phyloP scores from a whole-genome alignment of 2,113 vertebrate species.

The Cynopterus brachyotis region DNA sequence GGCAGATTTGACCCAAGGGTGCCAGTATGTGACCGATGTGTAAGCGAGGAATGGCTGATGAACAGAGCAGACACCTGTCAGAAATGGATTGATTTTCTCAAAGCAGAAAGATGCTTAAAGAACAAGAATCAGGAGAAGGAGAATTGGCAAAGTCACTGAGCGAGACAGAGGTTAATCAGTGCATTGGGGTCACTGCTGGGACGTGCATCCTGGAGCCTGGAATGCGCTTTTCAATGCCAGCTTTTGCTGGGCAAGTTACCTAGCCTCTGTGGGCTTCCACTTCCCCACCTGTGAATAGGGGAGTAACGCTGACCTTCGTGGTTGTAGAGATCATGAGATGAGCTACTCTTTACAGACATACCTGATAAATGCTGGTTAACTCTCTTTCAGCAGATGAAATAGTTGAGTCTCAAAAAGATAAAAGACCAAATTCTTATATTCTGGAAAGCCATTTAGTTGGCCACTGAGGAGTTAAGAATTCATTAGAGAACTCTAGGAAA shows the following conservation, averaged over 20 bases:
- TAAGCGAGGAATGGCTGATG: neutral
- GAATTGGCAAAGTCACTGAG: neutral
- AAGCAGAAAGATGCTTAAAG: neutral
- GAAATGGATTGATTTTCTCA: neutral
- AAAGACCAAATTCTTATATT: neutral
- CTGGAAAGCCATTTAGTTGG: neutral
- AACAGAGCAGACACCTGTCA: neutral
- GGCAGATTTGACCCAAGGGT: neutral
- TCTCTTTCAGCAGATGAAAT: neutral
- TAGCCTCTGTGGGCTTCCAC: neutral
- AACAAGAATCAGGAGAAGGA: neutral
- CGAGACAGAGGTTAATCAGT: neutral
- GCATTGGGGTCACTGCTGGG: fast-evolving
- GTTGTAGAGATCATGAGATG: too few relatives aligned
- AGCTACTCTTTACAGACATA: too few relatives aligned
- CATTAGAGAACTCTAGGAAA: neutral
- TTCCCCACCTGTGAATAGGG: neutral
- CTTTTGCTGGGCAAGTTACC: neutral
- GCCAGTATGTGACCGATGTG: too few relatives aligned
- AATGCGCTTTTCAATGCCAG: neutral
- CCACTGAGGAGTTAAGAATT: neutral
- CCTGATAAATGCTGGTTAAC: neutral
- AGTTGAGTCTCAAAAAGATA: neutral
- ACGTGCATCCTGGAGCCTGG: fast-evolving
- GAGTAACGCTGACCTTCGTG: fast-evolving